phyloP scores from a whole-genome alignment of 1,140 invertebrate species.

The Nebria ingens region DNA sequence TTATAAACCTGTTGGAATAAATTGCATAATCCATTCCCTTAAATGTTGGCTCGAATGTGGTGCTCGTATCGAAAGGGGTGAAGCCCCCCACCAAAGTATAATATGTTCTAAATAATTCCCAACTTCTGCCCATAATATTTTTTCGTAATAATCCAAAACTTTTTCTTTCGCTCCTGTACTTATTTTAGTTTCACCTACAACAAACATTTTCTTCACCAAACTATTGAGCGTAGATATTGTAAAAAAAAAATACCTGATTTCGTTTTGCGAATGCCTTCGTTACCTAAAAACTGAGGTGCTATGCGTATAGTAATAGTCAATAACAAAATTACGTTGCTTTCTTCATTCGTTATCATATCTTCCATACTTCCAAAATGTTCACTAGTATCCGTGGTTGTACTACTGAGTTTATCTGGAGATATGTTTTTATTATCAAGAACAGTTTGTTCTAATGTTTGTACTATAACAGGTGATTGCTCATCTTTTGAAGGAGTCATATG shows the following conservation, averaged over 20 bases:
- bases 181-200: conserved; percentile 34
- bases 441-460: conserved; percentile 10
- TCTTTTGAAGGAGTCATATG: conserved; percentile 26
- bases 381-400: conserved; percentile 24
- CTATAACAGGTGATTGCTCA: conserved; percentile 6
- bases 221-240: background rate
- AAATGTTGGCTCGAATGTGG: conserved; percentile 57
- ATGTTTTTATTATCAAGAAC: conserved; percentile 19
- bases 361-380: conserved; percentile 34
- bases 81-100: conserved; percentile 66
- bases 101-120: conserved; percentile 64
- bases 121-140: conserved; percentile 58
- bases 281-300: conserved; percentile 33
- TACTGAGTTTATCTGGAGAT: conserved; percentile 21
- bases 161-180: conserved; percentile 38
- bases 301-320: conserved; percentile 32
- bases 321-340: conserved; percentile 33
- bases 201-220: background rate
- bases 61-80: conserved; percentile 51
- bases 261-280: conserved; percentile 31
- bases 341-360: conserved; percentile 36
- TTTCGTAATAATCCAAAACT: conserved; percentile 44
- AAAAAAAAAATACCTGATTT: conserved; percentile 19
- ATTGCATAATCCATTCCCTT: conserved; percentile 50
- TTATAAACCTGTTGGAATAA: conserved; percentile 44